Conservation (phyloP, 2,113 vertebrate species). For the Campylomormyrus numenius region DNA sequence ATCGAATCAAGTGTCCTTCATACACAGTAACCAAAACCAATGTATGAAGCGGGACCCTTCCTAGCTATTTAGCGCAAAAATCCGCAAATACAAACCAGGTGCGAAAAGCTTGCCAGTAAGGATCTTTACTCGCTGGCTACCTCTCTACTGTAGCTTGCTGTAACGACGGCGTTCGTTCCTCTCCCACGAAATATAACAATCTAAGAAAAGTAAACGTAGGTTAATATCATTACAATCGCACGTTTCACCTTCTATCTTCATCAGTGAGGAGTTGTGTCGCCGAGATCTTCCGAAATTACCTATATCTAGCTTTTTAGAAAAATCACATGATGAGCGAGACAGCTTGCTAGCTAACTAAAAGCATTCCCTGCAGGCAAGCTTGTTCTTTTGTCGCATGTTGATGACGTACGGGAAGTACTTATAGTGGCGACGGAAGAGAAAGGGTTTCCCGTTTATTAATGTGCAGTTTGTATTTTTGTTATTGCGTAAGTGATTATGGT, state of each 20-base stretch:
- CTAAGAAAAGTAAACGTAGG: not conserved
- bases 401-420: constrained; percentile 17
- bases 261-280: constrained; percentile 18
- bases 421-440: constrained; percentile 13
- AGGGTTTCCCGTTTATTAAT: not conserved
- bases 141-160: not conserved
- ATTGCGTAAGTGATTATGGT: not conserved
- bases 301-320: constrained; percentile 7
- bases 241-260: constrained; percentile 29
- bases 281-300: constrained; percentile 22
- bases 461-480: not conserved
- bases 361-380: constrained; percentile 9
- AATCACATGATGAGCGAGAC: constrained; percentile 22
- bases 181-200: not conserved
- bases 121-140: not conserved
- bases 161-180: not conserved
- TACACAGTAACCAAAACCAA: not conserved
- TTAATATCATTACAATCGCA: constrained; percentile 13
- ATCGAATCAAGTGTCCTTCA: not conserved
- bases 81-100: not conserved
- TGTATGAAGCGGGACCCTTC: not conserved
- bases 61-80: not conserved
- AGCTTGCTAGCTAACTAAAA: constrained; percentile 17
- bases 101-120: not conserved
- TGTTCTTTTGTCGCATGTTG: constrained; percentile 12